Conservation (phyloP, 2,113 vertebrate species). For the Serilophus lunatus region DNA sequence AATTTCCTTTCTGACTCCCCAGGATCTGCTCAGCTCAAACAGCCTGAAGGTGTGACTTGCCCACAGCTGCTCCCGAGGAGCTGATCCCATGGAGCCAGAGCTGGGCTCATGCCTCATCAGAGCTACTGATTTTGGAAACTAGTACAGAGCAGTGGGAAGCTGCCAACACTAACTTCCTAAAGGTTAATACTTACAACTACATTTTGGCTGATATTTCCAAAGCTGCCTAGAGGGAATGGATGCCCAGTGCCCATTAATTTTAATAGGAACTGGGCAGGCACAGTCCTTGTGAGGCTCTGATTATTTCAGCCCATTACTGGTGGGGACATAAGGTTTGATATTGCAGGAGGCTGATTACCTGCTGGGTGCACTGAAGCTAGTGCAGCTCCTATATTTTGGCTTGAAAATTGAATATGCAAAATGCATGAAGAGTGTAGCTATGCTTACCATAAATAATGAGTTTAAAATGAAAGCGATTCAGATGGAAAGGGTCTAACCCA, state of each 20-base stretch:
- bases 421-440: not conserved
- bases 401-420: constrained; percentile 43
- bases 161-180: constrained; percentile 62
- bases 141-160: not conserved
- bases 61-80: not conserved
- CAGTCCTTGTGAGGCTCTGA: not conserved
- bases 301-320: constrained; percentile 22
- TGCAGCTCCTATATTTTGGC: constrained; percentile 6
- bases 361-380: constrained; percentile 18
- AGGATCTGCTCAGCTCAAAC: not conserved
- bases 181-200: constrained; percentile 54
- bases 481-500: not conserved
- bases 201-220: constrained; percentile 59
- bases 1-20: not conserved
- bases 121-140: not conserved
- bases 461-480: not conserved
- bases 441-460: constrained; percentile 43
- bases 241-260: constrained; percentile 45
- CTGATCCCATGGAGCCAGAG: not conserved
- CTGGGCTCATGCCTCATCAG: not conserved
- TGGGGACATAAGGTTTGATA: constrained; percentile 26
- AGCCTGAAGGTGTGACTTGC: not conserved
- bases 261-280: constrained; percentile 40
- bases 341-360: constrained; percentile 23
- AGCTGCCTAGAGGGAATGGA: constrained; percentile 43